These are phyloP conservation scores for Caenorhabditis doughertyi DNA, from an alignment of 2,888 invertebrate genomes.

Conservation along the genomic window DNA sequence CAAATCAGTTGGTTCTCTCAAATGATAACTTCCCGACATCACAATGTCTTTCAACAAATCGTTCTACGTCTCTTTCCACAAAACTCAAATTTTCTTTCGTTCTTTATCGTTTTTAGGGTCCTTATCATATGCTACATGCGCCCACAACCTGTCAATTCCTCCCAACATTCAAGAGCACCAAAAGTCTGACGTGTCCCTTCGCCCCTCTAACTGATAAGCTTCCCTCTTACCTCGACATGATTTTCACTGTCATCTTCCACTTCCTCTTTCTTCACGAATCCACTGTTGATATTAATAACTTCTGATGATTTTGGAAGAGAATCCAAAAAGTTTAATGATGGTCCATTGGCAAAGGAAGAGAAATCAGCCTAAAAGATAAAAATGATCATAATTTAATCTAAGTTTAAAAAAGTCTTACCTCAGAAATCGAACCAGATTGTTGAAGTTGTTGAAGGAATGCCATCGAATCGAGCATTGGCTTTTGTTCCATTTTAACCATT, in stretches of 20 bases:
- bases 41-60: neutral
- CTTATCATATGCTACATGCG: constrained; percentile 30
- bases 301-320: constrained; percentile 73
- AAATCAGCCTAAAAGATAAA: constrained; percentile 19
- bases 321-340: constrained; percentile 70
- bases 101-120: constrained; percentile 30
- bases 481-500: constrained; percentile 57
- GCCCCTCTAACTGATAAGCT: constrained; percentile 31
- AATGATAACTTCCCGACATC: neutral
- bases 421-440: constrained; percentile 14
- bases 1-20: too few species aligned
- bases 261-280: constrained; percentile 63
- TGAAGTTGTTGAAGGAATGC: constrained; percentile 69
- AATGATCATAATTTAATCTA: neutral
- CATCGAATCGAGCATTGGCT: constrained; percentile 58
- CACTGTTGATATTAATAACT: constrained; percentile 74
- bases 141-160: constrained; percentile 18
- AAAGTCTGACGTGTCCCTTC: constrained; percentile 26
- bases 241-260: constrained; percentile 65
- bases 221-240: constrained; percentile 57
- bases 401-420: constrained; percentile 15
- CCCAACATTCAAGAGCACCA: constrained; percentile 7
- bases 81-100: constrained; percentile 1
- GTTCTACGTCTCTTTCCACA: constrained; percentile 1
- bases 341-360: constrained; percentile 27